Conservation (phyloP, 1,140 invertebrate genomes). For the Octopus sinensis region DNA sequence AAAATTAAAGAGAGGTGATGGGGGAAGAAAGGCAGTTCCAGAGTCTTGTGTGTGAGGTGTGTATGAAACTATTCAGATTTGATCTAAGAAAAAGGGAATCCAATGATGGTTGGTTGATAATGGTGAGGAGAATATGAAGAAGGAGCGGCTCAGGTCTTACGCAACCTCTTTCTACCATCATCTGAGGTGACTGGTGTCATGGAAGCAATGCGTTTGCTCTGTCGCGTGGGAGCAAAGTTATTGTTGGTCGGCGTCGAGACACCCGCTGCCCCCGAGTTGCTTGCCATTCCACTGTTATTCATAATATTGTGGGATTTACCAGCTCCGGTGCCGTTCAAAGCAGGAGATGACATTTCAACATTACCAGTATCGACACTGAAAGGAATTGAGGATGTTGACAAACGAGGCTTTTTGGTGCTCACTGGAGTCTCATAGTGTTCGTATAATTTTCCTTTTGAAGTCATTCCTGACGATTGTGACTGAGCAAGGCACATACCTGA, state of each 20-base stretch:
- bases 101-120: no score
- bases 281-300: neutral
- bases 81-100: no score
- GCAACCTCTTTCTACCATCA: constrained; percentile 37
- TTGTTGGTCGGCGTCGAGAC: neutral
- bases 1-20: no score
- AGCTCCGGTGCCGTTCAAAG: neutral
- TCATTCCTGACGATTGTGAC: neutral
- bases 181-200: constrained; percentile 42
- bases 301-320: neutral
- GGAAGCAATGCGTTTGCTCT: constrained; percentile 42
- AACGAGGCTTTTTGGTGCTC: neutral
- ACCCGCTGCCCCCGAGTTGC: neutral
- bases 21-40: no score
- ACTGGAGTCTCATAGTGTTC: neutral
- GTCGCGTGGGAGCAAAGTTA: constrained; percentile 32
- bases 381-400: neutral
- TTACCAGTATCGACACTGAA: neutral
- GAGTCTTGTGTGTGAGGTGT: no score
- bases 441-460: neutral
- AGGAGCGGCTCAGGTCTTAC: constrained; percentile 29
- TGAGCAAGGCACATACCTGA: neutral
- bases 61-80: no score
- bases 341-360: neutral
- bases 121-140: no score